Base-by-base conservation (phyloP, 1,140 invertebrate genomes). In the Nylanderia fulva region DNA sequence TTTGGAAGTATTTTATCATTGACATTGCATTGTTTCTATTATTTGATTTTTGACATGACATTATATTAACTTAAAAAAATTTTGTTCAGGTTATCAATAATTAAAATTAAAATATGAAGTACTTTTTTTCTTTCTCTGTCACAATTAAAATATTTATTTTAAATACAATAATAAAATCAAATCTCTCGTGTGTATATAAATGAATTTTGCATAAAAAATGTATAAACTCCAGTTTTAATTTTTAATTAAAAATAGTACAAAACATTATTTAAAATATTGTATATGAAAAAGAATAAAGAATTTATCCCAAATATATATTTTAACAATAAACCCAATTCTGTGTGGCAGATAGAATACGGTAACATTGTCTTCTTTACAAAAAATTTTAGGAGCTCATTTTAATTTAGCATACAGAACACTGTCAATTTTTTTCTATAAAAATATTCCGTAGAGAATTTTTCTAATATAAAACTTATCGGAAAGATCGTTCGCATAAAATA, bases 401-500 rank as follows among this genome's bases (percentile, higher is more conserved):
- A 21, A 74, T 72, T 21, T 54, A 11, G 21, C 21, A 24, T 60
- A n/a, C n/a, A 60, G n/a, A 56, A 60, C 29, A 18, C 3, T 71
- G 11, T 11, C 9, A 4, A 13, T 48, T 48, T 48, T 48, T 54
- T 33, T 24, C n/a, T 29, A 11, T 15, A 54, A 74, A 42, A 42
- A 42, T 74, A 2, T 1, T 15, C 8, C 3, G 3, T 24, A 56
- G 13, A 36, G 4, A 48, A n/a, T 13, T 75, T 39, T 58, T 13
- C 15, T 21, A 48, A 45, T 18, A n/a, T 7, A 33, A 33, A 33
- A 33, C 29, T 33, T 33, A 24, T 9, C 11, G 36, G 9, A 29
- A 64, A 33, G 42, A 64, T 13, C 39, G 48, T 33, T 0, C 27
- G 58, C 56, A 4, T 33, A 76, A 64, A 76, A 48, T 45, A 76